Evolutionary conservation across 2,888 invertebrate genomes (phyloP).

Genomic region (Argynnis bischoffii): DNA sequence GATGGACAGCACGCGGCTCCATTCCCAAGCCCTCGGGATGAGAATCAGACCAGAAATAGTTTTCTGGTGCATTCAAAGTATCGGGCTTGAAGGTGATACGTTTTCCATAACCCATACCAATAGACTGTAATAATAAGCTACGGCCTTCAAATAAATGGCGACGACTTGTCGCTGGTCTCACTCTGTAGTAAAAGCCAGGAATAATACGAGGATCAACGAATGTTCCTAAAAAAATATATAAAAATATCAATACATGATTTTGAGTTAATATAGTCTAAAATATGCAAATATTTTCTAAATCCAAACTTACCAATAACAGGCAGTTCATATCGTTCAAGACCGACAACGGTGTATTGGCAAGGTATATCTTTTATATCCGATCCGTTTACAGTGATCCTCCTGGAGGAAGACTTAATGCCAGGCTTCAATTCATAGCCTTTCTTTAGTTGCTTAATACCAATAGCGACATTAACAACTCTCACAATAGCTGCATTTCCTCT

Average conservation of each 20-base stretch:
- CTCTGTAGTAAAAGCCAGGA: conserved; percentile 88
- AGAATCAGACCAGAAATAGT: conserved; percentile 90
- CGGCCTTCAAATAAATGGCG: conserved; percentile 85
- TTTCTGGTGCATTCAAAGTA: conserved; percentile 81
- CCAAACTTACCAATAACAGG: conserved; percentile 85
- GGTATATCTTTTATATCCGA: conserved; percentile 85
- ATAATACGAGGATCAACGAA: conserved; percentile 87
- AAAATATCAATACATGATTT: conserved; percentile 9
- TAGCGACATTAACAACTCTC: conserved; percentile 82
- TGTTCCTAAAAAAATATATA: conserved; percentile 78
- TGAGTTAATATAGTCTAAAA: conserved; percentile 1
- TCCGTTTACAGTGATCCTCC: conserved; percentile 84
- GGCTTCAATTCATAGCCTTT: conserved; percentile 84
- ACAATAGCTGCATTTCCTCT: conserved; percentile 77
- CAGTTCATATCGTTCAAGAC: conserved; percentile 85
- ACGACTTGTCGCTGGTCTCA: conserved; percentile 85
- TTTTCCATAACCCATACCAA: conserved; percentile 90
- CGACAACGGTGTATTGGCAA: conserved; percentile 85
- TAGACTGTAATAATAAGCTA: conserved; percentile 83
- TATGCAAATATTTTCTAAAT: not conserved
- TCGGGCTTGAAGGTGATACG: conserved; percentile 88
- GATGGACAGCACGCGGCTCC: conserved; percentile 85
- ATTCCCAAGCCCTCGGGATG: conserved; percentile 87
- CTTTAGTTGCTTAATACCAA: conserved; percentile 78
- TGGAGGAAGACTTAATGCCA: conserved; percentile 84